Evolutionary conservation across 2,113 vertebrate species (phyloP), one percentile per base, ranked within the genome.

Genomic region (Amphiprion ocellaris): DNA sequence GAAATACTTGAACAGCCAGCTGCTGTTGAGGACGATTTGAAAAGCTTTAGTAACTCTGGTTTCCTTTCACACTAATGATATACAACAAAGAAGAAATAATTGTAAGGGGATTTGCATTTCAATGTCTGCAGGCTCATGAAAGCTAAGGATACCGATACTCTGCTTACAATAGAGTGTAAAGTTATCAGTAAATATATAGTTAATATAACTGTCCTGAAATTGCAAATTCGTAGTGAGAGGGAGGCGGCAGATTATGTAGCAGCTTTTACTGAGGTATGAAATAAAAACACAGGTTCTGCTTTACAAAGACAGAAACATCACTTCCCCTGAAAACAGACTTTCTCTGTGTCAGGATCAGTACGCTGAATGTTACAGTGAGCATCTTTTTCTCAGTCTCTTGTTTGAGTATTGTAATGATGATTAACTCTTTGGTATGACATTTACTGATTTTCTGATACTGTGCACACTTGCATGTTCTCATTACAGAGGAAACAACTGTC

Each of bases 381-480:
- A 53, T 19, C 26, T 10, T 61, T 41, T 47, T 28, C 7, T 59
- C n/a, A 10, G 41, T 70, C 54, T 69, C 4, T 24, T 16, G 37
- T 69, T 63, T 66, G 39, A 70, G 39, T 72, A 67, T 77, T 39
- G 66, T 88, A 24, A 33, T 69, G 24, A 76, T 56, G 23, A 84
- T 73, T 46, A 76, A 81, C 69, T 83, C 53, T 61, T 69, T 21
- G 37, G 14, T 88, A 54, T 77, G 49, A 37, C 76, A 47, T 85
- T 67, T 69, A 73, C 54, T 77, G 74, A 68, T 63, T 69, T 84
- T 67, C 62, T 60, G 73, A 69, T 79, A 64, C 59, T 81, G 77
- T 79, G 84, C 87, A 67, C 81, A 83, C 67, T 84, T 87, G 94
- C 93, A 94, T 95, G 94, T 90, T 91, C 68, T 90, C 71, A 73